Evolutionary conservation across 2,888 invertebrate species (phyloP).

Genomic region (Cataglyphis albicans): DNA sequence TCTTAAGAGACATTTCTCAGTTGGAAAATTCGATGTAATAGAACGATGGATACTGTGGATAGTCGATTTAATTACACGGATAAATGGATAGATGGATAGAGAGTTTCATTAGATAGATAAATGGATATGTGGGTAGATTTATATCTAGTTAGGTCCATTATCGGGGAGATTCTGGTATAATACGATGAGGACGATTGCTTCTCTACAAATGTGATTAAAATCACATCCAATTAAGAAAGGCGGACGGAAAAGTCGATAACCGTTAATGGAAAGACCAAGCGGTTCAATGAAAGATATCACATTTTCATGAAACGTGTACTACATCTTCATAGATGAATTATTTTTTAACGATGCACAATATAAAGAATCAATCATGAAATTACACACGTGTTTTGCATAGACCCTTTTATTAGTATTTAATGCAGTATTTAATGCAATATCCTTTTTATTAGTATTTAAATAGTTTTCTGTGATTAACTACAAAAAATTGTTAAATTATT

Average conservation of each 20-base stretch:
- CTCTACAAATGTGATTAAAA: slow-evolving; percentile 54
- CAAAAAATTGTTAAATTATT: background rate
- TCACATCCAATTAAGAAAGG: slow-evolving; percentile 51
- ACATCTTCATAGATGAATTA: background rate
- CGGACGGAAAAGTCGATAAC: slow-evolving; percentile 47
- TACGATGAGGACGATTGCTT: slow-evolving; percentile 36
- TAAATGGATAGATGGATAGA: slow-evolving; percentile 39
- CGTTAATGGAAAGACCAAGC: slow-evolving; percentile 36
- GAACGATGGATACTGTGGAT: slow-evolving; percentile 1
- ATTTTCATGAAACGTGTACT: background rate
- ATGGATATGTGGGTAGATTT: slow-evolving; percentile 49
- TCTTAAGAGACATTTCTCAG: slow-evolving; percentile 11
- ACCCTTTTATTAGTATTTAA: background rate
- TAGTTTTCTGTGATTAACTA: background rate
- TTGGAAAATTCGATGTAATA: slow-evolving; percentile 32
- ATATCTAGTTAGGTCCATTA: slow-evolving; percentile 49
- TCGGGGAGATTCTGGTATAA: slow-evolving; percentile 44
- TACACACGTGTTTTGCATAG: background rate
- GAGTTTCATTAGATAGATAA: slow-evolving; percentile 54
- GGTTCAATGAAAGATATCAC: slow-evolving; percentile 21
- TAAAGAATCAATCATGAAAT: background rate
- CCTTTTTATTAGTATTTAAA: background rate
- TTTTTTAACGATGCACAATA: background rate
- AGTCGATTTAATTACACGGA: slow-evolving; percentile 43
- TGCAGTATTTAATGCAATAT: too few species aligned